A percentile compares a stretch with the other conserved stretches of the same genome.
Conservation (phyloP, 1,140 invertebrate species). For the Zaprionus taronus region DNA sequence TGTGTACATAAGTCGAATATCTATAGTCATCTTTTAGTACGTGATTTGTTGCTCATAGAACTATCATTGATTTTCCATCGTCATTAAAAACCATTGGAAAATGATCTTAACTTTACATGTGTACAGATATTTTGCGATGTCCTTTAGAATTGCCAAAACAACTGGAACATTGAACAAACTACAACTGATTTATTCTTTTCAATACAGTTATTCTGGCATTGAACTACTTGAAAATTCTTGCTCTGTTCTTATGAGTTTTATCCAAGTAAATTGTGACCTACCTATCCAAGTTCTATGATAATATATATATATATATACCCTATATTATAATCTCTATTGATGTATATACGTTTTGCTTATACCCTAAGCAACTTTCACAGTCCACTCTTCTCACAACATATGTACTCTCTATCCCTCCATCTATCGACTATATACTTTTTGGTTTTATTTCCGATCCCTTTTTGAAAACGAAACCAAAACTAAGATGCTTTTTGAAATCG, state of each 20-base stretch:
- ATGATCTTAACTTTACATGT: constrained; percentile 41
- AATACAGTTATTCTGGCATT: constrained; percentile 8
- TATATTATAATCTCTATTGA: constrained; percentile 50
- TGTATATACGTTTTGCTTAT: constrained; percentile 74
- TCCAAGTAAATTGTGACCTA: constrained; percentile 44
- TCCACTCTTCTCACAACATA: constrained; percentile 25
- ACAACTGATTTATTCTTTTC: constrained; percentile 10
- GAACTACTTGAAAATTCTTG: constrained; percentile 1
- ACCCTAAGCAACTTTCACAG: constrained; percentile 55
- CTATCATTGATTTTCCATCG: constrained; percentile 68
- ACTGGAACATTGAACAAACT: constrained; percentile 3
- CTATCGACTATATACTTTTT: constrained; percentile 60
- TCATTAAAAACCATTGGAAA: constrained; percentile 73
- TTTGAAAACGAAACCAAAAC: constrained; percentile 70
- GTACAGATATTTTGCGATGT: constrained; percentile 57
- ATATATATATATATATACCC: constrained; percentile 40
- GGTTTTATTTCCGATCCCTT: constrained; percentile 51
- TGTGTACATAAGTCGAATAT: constrained; percentile 13
- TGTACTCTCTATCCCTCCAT: background rate
- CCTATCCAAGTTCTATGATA: constrained; percentile 11
- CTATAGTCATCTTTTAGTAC: constrained; percentile 21
- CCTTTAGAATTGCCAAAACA: constrained; percentile 34
- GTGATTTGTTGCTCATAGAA: constrained; percentile 39
- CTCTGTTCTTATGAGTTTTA: constrained; percentile 35
- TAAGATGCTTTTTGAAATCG: constrained; percentile 84